Conservation (phyloP, 2,113 vertebrate genomes). For the Calyptommatus sinebrachiatus region DNA sequence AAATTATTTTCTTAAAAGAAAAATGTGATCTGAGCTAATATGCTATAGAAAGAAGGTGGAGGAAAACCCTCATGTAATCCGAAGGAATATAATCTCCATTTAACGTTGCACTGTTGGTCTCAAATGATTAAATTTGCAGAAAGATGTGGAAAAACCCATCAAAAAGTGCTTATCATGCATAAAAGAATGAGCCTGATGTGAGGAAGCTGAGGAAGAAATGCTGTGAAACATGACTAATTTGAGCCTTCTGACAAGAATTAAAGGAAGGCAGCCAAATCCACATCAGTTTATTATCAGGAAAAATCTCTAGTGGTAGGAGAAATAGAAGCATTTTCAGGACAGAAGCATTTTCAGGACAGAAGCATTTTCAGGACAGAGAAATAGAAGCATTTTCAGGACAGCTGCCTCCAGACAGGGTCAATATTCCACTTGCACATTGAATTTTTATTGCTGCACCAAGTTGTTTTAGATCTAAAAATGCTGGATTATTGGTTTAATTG, state of each 20-base stretch:
- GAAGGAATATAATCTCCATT: background rate
- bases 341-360: background rate
- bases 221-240: background rate
- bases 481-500: too few species aligned
- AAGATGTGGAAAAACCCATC: conserved; percentile 12
- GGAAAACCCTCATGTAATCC: background rate
- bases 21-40: conserved; percentile 40
- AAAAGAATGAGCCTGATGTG: background rate
- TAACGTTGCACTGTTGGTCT: background rate
- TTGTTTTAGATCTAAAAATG: too few species aligned
- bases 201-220: background rate
- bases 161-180: background rate
- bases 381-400: background rate
- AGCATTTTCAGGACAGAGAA: background rate
- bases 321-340: background rate
- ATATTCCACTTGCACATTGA: too few species aligned
- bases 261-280: background rate
- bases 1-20: conserved; percentile 40
- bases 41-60: background rate
- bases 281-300: too few species aligned
- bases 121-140: conserved; percentile 29
- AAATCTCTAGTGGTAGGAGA: background rate
- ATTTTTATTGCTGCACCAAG: too few species aligned
- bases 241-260: background rate
- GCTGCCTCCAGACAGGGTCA: too few species aligned